Evolutionary conservation across 1,140 invertebrate genomes (phyloP), one percentile per base, ranked within the genome.

Genomic region (Onthophagus taurus): DNA sequence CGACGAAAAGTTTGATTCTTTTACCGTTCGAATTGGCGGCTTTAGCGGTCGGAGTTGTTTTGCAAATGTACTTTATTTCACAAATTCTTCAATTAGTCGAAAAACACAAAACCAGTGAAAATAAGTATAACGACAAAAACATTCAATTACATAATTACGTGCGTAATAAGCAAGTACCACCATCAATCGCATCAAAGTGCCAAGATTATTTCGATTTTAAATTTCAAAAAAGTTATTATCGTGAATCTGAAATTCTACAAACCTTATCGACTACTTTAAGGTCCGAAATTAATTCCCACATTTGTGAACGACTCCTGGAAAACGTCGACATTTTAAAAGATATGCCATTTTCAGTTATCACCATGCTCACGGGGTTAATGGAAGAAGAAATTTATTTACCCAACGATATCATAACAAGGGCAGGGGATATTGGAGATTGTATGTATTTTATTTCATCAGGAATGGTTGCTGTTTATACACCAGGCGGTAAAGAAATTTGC

Each of bases 361-460:
- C 54, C 2, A 38, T 48, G 16, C 44, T 60, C 2, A 52, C 56
- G 4, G 45, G 41, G 3, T 39, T 48, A 20, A 33, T 60, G 31
- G 51, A 51, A 16, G 47, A 50, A 6, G 51, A 58, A 48, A 52
- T 60, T 36, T 60, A 45, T 38, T 31, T 60, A 13, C 49, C 52
- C 16, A 56, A 57, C 21, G 58, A 60, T 39, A 37, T 58, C 8
- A 72, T 78, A 17, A 58, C 73, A 3, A 68, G 69, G 51, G 71
- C 72, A 4, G 71, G 70, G 0, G 65, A 64, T 18, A 57, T 65
- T 13, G 75, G 74, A 6, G 67, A 74, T 34, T 74, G 67, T 43
- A 76, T 78, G 72, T 78, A 67, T 51, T 77, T 77, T 47, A 61
- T 77, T 11, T 66, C 67, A 1, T 65, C 56, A 23, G 76, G 76